phyloP scores from a whole-genome alignment of 2,113 vertebrate species.

The Ariopsis seemanni region DNA sequence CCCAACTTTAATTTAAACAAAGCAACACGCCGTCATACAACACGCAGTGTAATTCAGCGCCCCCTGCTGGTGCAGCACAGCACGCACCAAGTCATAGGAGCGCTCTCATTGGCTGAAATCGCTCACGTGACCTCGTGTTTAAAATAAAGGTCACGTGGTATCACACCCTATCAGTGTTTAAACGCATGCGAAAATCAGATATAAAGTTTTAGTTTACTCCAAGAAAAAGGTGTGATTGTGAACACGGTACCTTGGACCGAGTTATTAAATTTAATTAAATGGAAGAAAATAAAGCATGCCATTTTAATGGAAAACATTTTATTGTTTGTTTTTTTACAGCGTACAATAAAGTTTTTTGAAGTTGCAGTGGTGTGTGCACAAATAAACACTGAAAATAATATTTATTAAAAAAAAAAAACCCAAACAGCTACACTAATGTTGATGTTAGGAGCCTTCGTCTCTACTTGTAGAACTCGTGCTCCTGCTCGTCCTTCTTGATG shows the following conservation, averaged over 20 bases:
- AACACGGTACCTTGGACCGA: not conserved
- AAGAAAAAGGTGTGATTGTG: not conserved
- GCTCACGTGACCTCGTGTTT: not conserved
- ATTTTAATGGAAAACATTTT: constrained; percentile 71
- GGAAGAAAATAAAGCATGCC: not conserved
- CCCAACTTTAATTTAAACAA: not conserved
- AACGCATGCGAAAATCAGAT: not conserved
- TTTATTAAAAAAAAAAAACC: not conserved
- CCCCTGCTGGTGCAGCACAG: not conserved
- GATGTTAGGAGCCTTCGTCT: not conserved
- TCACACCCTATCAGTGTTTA: not conserved
- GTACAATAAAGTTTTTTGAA: constrained; percentile 40
- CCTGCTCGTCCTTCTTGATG: constrained; percentile 94
- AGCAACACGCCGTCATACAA: not conserved
- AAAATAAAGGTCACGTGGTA: not conserved
- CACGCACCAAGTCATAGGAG: not conserved
- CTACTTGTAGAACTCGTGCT: constrained; percentile 96
- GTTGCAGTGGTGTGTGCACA: constrained; percentile 29
- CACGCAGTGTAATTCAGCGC: not conserved
- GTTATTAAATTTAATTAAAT: not conserved
- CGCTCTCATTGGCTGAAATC: not conserved
- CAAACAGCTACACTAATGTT: not conserved
- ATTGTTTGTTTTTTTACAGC: constrained; percentile 56
- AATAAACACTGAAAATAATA: constrained; percentile 26
- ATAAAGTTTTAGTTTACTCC: too few relatives aligned